Base-by-base conservation (phyloP, 2,113 vertebrate genomes). In the Dissostichus mawsoni region DNA sequence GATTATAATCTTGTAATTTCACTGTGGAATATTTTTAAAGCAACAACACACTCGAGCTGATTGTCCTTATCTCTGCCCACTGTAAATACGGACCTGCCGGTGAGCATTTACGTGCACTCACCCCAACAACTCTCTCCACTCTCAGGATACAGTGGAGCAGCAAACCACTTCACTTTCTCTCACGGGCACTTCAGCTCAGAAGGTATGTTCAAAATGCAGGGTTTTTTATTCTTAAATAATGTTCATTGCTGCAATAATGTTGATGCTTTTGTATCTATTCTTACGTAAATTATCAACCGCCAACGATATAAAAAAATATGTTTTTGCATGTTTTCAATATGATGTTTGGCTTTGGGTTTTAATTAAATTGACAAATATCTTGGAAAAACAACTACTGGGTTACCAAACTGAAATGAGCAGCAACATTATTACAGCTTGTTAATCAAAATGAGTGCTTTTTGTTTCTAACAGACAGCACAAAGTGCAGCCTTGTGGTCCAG, bases 1-100 rank as follows among this genome's bases (percentile, higher is more conserved):
- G 76, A 84, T 87, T 78, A 76, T 77, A 79, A 83, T 74, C 82
- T 79, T 23, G 4, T 78, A 69, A 81, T 76, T 76, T 62, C 56
- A 64, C 61, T 55, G 66, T 61, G 66, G 41, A 74, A 66, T 70
- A 68, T 77, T 76, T 83, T 85, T 65, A 41, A 82, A 84, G 53
- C 57, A 8, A 67, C 70, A 74, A 68, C 68, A 51, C 66, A 65
- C 57, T 80, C 29, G 50, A 79, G 45, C 25, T 81, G 59, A 82
- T 74, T 75, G 50, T 62, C 29, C 79, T 81, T 84, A 87, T 85
- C 86, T 75, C 44, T 11, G 8, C 1, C 11, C 2, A 0, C 36
- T 72, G 78, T 62, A 61, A 78, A 76, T 33, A 57, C 20, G 0
- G 47, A 74, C 13, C 51, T 14, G 59, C 20, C 3, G 48, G 62